These are phyloP conservation scores for Odontamblyopus lacepedii DNA, from an alignment of 2,797 vertebrate genomes.

Conservation along the genomic window DNA sequence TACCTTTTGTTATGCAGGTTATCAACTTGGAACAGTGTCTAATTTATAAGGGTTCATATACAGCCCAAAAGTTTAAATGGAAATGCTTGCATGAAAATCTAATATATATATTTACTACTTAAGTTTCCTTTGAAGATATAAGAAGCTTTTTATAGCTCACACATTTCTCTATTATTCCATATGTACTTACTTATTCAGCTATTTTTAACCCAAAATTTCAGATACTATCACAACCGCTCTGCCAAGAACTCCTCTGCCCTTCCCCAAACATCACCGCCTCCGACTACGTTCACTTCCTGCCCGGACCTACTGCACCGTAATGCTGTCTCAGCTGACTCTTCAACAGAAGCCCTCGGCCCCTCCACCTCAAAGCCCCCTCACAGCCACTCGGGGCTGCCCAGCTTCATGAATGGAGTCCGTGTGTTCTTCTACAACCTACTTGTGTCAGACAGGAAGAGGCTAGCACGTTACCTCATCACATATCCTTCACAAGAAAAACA, in stretches of 20 bases:
- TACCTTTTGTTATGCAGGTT: too few species aligned
- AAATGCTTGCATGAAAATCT: background rate
- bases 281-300: slow-evolving; percentile 18
- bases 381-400: slow-evolving; percentile 44
- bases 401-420: slow-evolving; percentile 77
- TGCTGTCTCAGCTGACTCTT: background rate
- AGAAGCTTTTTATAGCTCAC: background rate
- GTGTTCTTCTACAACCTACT: slow-evolving; percentile 82
- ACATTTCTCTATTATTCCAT: background rate
- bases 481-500: slow-evolving; percentile 70
- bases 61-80: too few species aligned
- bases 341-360: slow-evolving; percentile 16
- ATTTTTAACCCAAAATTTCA: slow-evolving; percentile 49
- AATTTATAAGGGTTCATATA: too few species aligned
- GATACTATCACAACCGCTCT: slow-evolving; percentile 85
- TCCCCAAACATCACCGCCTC: slow-evolving; percentile 21
- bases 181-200: background rate
- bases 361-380: background rate
- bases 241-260: slow-evolving; percentile 16
- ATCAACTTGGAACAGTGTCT: too few species aligned
- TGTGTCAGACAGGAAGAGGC: slow-evolving; percentile 73
- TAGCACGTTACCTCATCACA: slow-evolving; percentile 80
- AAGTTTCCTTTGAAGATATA: background rate
- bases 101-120: too few species aligned
- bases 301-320: background rate